Evolutionary conservation across 2,113 vertebrate genomes (phyloP).

Genomic region (Datnioides undecimradiatus): DNA sequence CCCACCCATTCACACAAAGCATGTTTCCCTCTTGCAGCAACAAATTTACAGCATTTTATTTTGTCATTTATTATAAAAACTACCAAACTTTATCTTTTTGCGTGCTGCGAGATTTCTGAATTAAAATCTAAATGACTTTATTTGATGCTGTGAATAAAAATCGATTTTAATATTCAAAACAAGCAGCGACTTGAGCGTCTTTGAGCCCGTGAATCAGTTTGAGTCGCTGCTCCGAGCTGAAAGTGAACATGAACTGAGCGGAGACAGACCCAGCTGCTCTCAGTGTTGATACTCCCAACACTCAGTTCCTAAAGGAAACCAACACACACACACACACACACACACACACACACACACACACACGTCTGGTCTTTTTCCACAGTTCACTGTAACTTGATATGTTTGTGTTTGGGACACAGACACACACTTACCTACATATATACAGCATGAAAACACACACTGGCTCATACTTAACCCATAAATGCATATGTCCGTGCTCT

Average conservation of each 20-base stretch:
- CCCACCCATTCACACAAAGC: not conserved
- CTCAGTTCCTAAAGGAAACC: slow-evolving; percentile 32
- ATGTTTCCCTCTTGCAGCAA: not conserved
- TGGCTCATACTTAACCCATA: no score
- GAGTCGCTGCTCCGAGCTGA: not conserved
- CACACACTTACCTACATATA: not conserved
- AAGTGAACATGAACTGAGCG: slow-evolving; percentile 41
- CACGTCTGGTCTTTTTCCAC: slow-evolving; percentile 31
- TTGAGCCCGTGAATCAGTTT: no score
- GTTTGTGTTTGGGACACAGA: slow-evolving; percentile 44
- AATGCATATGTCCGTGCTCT: not conserved
- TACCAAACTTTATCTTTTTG: no score
- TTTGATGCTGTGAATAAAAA: no score
- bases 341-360: slow-evolving; percentile 10
- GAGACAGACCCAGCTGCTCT: not conserved
- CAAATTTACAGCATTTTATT: no score
- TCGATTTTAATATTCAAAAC: no score
- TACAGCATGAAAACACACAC: not conserved
- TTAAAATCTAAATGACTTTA: not conserved
- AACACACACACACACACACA: slow-evolving; percentile 5
- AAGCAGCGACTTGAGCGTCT: not conserved
- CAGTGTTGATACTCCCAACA: slow-evolving; percentile 58
- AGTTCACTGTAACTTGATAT: slow-evolving; percentile 45
- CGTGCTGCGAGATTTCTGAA: not conserved
- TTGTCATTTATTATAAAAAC: no score